A percentile compares a stretch with the other conserved stretches of the same genome.
Evolutionary conservation across 2,113 vertebrate species (phyloP).

Genomic region (Calonectris borealis): DNA sequence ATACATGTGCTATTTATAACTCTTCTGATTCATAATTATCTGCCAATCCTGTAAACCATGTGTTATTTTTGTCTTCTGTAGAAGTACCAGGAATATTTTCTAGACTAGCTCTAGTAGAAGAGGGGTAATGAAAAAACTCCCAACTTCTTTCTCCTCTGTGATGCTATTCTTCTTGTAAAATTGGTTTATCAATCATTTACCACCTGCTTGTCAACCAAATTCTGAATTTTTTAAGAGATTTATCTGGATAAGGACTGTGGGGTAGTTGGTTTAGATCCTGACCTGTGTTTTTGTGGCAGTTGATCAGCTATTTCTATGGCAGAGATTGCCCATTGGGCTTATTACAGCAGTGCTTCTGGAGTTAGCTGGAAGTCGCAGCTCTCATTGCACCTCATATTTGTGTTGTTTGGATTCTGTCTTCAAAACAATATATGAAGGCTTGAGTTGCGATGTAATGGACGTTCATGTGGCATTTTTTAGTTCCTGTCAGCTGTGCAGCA

Average conservation of each 20-base stretch:
- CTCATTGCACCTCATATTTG: not conserved
- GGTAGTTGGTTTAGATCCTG: not conserved
- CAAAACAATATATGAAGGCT: not conserved
- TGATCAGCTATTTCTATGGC: not conserved
- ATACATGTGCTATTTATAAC: not conserved
- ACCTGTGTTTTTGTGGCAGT: not conserved
- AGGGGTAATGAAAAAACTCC: accelerated
- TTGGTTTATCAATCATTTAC: not conserved
- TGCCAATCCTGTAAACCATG: not conserved
- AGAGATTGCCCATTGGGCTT: not conserved
- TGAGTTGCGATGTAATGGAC: not conserved
- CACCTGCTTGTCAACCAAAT: not conserved
- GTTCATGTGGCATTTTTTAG: not conserved
- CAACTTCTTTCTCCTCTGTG: not conserved
- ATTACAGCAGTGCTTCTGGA: not conserved
- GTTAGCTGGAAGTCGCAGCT: not conserved
- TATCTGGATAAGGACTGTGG: not conserved
- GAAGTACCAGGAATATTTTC: not conserved
- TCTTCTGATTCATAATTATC: not conserved
- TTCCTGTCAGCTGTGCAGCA: not conserved
- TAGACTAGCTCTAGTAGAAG: not conserved
- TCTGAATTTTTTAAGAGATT: not conserved
- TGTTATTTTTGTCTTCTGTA: not conserved
- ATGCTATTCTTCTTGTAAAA: not conserved
- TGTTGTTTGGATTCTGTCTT: not conserved